A percentile compares a stretch with the other conserved stretches of the same genome.
phyloP scores from a whole-genome alignment of 2,113 vertebrate species.

The Nansenia antarctica region DNA sequence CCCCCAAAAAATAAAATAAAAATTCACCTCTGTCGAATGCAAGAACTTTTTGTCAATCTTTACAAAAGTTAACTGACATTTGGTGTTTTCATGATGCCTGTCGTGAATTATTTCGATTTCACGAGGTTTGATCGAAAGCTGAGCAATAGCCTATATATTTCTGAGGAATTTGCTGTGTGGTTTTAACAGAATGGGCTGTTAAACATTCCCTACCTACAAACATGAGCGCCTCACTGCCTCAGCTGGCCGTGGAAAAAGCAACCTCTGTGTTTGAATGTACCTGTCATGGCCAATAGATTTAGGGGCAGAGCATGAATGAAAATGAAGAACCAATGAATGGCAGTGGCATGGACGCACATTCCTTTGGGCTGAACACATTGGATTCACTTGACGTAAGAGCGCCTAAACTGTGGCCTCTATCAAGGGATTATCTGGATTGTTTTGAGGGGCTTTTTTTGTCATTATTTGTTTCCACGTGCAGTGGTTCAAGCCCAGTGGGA shows the following conservation, averaged over 20 bases:
- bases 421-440: slow-evolving; percentile 31
- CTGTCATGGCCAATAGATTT: slow-evolving; percentile 41
- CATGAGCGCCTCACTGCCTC: background rate
- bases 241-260: background rate
- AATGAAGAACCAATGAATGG: slow-evolving; percentile 31
- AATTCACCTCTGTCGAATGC: too few relatives aligned
- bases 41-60: too few relatives aligned
- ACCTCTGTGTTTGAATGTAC: slow-evolving; percentile 25
- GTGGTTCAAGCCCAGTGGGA: slow-evolving; percentile 24
- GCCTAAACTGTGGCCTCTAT: slow-evolving; percentile 23
- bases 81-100: too few relatives aligned
- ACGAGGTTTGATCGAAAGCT: too few relatives aligned
- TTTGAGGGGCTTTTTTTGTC: slow-evolving; percentile 32
- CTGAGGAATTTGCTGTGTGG: too few relatives aligned
- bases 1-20: too few relatives aligned
- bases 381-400: slow-evolving; percentile 40
- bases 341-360: slow-evolving; percentile 39
- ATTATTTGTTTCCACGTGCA: slow-evolving; percentile 35
- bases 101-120: too few relatives aligned
- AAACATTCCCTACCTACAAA: background rate
- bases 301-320: slow-evolving; percentile 31
- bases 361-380: slow-evolving; percentile 44
- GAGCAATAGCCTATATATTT: too few relatives aligned
- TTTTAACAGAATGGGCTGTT: too few relatives aligned
- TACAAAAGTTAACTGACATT: too few relatives aligned